Conservation (phyloP, 2,888 invertebrate genomes). For the Erynnis tages region DNA sequence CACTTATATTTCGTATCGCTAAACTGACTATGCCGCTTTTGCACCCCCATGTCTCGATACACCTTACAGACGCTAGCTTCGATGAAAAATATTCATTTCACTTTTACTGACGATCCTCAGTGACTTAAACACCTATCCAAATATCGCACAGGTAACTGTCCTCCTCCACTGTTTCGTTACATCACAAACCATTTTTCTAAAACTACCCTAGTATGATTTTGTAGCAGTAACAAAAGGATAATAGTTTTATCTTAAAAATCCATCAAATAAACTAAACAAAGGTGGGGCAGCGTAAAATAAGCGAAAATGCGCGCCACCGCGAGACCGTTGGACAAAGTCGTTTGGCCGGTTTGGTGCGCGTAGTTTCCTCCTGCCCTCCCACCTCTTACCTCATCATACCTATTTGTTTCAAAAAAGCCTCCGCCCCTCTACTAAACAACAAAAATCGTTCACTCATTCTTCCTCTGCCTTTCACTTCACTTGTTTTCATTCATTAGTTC, state of each 20-base stretch:
- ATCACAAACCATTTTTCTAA: conserved; percentile 23
- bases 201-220: background rate
- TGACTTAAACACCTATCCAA: conserved; percentile 53
- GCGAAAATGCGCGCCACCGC: conserved; percentile 65
- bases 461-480: conserved; percentile 34
- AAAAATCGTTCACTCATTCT: conserved; percentile 35
- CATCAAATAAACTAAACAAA: conserved; percentile 56
- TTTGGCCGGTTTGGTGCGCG: conserved; percentile 71
- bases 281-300: conserved; percentile 69
- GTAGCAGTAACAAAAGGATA: conserved; percentile 32
- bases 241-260: conserved; percentile 34
- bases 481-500: conserved; percentile 29
- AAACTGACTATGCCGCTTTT: conserved; percentile 77
- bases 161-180: conserved; percentile 16
- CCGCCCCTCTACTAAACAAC: conserved; percentile 44
- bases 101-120: conserved; percentile 56
- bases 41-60: conserved; percentile 70
- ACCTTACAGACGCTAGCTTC: conserved; percentile 50
- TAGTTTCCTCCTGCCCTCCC: conserved; percentile 53
- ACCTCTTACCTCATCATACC: conserved; percentile 38
- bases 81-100: conserved; percentile 69
- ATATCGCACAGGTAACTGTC: conserved; percentile 50
- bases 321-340: conserved; percentile 78
- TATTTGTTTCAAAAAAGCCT: conserved; percentile 57
- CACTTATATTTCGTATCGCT: conserved; percentile 79